Conservation (phyloP, 2,888 invertebrate genomes). For the Rhogogaster chlorosoma region DNA sequence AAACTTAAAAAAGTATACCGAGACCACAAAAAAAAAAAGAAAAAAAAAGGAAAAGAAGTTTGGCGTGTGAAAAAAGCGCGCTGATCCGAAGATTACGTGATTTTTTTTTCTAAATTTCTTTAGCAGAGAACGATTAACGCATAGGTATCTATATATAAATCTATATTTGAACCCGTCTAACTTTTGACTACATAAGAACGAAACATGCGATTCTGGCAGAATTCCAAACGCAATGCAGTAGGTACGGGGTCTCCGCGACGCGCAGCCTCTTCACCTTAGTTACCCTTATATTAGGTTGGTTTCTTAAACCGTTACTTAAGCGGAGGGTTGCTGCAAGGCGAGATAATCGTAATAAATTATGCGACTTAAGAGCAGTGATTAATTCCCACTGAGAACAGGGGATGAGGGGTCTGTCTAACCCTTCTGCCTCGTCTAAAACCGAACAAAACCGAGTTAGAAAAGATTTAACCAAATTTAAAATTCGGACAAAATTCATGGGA, state of each 20-base stretch:
- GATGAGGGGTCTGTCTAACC: not conserved
- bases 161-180: not conserved
- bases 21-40: too few relatives aligned
- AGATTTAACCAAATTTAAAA: not conserved
- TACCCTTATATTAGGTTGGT: not conserved
- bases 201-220: constrained; percentile 9
- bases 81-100: too few relatives aligned
- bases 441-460: not conserved
- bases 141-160: too few relatives aligned
- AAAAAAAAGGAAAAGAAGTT: too few relatives aligned
- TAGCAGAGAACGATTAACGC: not conserved
- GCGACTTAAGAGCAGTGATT: not conserved
- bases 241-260: not conserved
- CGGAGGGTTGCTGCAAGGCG: not conserved
- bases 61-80: too few relatives aligned
- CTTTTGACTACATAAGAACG: not conserved
- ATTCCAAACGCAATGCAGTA: constrained; percentile 48
- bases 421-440: not conserved
- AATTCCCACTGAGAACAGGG: not conserved
- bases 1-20: too few relatives aligned
- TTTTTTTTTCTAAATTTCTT: not conserved
- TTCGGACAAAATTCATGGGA: not conserved
- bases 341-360: constrained; percentile 33
- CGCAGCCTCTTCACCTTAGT: constrained; percentile 18
- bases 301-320: constrained; percentile 9